Base-by-base conservation (phyloP, 53 echinoderm and acorn worm genomes). In the Henricia sp. region DNA sequence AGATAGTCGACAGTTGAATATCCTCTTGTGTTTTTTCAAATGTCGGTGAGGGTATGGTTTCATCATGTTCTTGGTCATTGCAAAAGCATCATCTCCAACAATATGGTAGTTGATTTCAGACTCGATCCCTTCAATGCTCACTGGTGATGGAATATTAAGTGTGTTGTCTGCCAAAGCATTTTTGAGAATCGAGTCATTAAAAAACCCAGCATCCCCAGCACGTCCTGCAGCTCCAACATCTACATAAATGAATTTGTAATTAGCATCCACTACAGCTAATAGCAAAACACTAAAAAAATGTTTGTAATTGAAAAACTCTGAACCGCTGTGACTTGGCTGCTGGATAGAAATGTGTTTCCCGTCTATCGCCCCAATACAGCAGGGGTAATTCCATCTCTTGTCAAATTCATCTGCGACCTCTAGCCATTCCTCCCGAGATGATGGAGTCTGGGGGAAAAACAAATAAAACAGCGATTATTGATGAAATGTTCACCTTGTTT, bases 31-130 rank as follows among this genome's bases (percentile, higher is more conserved):
- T n/a, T n/a, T n/a, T n/a, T n/a, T n/a, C n/a, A n/a, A n/a, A n/a
- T n/a, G n/a, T n/a, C n/a, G n/a, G n/a, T n/a, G n/a, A 82, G 92
- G 92, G 52, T 37, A 92, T 6, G 89, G 92, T 48, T 85, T 71
- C 83, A 92, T 85, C 3, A 89, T 28, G 40, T 89, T 41, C 1
- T 14, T 13, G 52, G 84, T 91, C 43, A 91, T 34, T 20, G 91
- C 84, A 68, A 91, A 77, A 8, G 77, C 78, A 41, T 75, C 86
- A 66, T 86, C 86, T 12, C 29, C 83, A 12, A 86, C 82, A 39
- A 86, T 33, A 2, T 26, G 35, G 16, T 25, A 89, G 68, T 2
- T 24, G 29, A 6, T 39, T 21, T 9, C 5, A 25, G 38, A 64
- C 14, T 25, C 78, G 25, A 2, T 53, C 42, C 39, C 38, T 72